phyloP scores from a whole-genome alignment of 2,113 vertebrate species.

The Notarius quadriscutis region DNA sequence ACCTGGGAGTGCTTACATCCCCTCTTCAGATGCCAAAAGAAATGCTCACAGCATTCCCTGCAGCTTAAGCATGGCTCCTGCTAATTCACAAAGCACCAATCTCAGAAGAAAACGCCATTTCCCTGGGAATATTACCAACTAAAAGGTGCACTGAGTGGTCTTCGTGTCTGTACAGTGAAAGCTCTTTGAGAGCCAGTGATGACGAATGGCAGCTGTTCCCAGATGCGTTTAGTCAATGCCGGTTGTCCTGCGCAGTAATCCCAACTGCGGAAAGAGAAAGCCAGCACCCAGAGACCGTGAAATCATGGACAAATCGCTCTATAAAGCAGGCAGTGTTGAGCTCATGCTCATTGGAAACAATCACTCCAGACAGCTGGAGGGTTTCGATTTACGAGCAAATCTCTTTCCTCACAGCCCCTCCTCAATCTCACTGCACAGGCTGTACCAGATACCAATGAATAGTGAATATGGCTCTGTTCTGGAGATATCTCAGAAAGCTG shows the following conservation, averaged over 20 bases:
- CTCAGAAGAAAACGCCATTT: constrained; percentile 3
- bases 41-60: constrained; percentile 33
- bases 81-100: not conserved
- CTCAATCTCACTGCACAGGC: not conserved
- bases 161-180: not conserved
- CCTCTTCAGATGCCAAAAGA: constrained; percentile 49
- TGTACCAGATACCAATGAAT: not conserved
- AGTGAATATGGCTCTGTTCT: not conserved
- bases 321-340: constrained; percentile 62
- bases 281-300: constrained; percentile 63
- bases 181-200: constrained; percentile 50
- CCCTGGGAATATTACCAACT: constrained; percentile 31
- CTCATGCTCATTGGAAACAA: constrained; percentile 71
- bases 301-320: constrained; percentile 70
- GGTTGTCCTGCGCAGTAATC: constrained; percentile 74
- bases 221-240: constrained; percentile 70
- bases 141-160: not conserved
- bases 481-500: not conserved
- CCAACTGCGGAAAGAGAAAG: constrained; percentile 61
- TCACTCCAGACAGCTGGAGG: constrained; percentile 60
- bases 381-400: constrained; percentile 55
- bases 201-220: constrained; percentile 73
- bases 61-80: constrained; percentile 7
- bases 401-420: not conserved
- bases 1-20: constrained; percentile 36